Evolutionary conservation across 1,140 invertebrate genomes (phyloP).

Genomic region (Platorchestia sp.): DNA sequence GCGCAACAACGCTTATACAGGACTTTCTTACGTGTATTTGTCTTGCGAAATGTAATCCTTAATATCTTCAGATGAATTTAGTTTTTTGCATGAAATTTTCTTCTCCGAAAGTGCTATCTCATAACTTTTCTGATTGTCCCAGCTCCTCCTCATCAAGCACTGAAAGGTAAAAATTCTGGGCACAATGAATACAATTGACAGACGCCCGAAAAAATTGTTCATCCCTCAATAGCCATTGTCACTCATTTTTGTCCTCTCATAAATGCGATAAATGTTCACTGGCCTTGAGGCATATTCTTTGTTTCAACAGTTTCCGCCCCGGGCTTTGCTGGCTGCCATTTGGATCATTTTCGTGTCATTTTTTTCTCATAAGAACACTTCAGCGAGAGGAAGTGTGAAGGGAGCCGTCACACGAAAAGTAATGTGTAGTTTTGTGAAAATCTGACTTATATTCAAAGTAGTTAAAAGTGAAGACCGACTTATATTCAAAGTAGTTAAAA

Average conservation of each 20-base stretch:
- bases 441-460: too few relatives aligned
- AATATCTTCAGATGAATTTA: neutral
- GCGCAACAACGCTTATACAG: too few relatives aligned
- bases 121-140: neutral
- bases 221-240: neutral
- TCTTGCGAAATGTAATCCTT: too few relatives aligned
- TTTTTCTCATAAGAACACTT: neutral
- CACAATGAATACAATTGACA: neutral
- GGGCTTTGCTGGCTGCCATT: neutral
- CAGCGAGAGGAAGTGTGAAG: neutral
- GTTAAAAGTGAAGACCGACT: too few relatives aligned
- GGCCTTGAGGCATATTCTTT: neutral
- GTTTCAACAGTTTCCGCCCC: neutral
- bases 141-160: neutral
- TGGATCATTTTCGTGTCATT: neutral
- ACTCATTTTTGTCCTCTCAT: neutral
- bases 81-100: neutral
- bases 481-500: too few relatives aligned
- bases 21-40: too few relatives aligned
- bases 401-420: too few relatives aligned
- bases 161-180: neutral
- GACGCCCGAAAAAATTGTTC: neutral
- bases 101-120: neutral
- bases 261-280: neutral
- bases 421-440: too few relatives aligned